Conservation (phyloP, 2,888 invertebrate species). For the Drosophila dives region DNA sequence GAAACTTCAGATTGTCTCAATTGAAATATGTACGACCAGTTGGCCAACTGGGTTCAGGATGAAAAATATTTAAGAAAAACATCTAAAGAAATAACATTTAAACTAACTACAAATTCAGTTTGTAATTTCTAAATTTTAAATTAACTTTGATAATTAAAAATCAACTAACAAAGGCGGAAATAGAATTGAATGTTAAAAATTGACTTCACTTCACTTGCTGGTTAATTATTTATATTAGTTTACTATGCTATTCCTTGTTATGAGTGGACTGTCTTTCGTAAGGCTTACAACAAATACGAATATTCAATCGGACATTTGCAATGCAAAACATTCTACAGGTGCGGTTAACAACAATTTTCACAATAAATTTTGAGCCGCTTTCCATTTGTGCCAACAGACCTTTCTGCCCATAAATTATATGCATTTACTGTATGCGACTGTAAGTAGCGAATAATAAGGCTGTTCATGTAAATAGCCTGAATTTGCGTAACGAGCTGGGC, state of each 20-base stretch:
- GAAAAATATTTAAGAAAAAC: not conserved
- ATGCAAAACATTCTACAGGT: conserved; percentile 30
- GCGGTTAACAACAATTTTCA: conserved; percentile 15
- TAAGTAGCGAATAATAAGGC: not conserved
- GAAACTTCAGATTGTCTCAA: conserved; percentile 7
- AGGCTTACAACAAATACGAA: not conserved
- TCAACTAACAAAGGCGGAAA: not conserved
- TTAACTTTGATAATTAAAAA: not conserved
- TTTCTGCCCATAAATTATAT: conserved; percentile 13
- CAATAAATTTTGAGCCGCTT: conserved; percentile 53
- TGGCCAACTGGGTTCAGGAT: conserved; percentile 27
- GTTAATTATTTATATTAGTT: not conserved
- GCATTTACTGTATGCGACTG: conserved; percentile 6
- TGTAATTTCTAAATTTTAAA: not conserved
- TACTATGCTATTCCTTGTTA: no score
- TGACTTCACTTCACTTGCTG: not conserved
- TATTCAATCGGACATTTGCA: conserved; percentile 39
- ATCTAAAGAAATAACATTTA: not conserved
- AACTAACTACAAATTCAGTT: not conserved
- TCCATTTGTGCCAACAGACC: conserved; percentile 35
- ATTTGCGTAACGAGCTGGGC: not conserved
- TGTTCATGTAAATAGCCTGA: not conserved
- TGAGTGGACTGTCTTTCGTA: conserved; percentile 31
- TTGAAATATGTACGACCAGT: not conserved
- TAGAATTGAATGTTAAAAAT: not conserved